Evolutionary conservation across 2,113 vertebrate genomes (phyloP).

Genomic region (Syngnathoides biaculeatus): DNA sequence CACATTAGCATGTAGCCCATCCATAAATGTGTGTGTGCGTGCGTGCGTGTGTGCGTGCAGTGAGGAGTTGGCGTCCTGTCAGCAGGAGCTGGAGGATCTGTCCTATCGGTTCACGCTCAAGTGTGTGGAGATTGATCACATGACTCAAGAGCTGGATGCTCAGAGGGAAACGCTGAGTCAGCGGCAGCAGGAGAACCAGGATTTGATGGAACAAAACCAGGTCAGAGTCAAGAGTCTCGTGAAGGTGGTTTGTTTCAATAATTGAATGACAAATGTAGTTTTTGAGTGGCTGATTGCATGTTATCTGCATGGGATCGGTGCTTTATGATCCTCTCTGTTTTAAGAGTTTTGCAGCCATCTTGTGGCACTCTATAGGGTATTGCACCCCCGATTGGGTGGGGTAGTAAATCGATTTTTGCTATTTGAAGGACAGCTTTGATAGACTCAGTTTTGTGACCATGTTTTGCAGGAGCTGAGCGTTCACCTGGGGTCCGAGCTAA

Average conservation of each 20-base stretch:
- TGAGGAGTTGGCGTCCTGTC: slow-evolving; percentile 68
- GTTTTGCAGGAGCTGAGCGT: slow-evolving; percentile 61
- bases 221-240: too few species aligned
- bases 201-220: slow-evolving; percentile 69
- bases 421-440: too few species aligned
- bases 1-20: background rate
- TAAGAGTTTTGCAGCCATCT: background rate
- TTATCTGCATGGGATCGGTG: too few species aligned
- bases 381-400: too few species aligned
- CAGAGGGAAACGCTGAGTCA: slow-evolving; percentile 67
- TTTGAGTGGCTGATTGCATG: too few species aligned
- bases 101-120: slow-evolving; percentile 71
- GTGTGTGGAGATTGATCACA: slow-evolving; percentile 68
- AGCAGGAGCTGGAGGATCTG: slow-evolving; percentile 66
- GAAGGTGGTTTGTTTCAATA: too few species aligned
- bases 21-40: too few species aligned
- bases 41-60: slow-evolving; percentile 39
- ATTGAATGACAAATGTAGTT: too few species aligned
- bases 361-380: background rate
- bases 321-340: too few species aligned
- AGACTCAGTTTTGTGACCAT: background rate
- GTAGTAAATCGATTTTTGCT: too few species aligned
- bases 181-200: slow-evolving; percentile 70
- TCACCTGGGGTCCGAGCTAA: slow-evolving; percentile 64
- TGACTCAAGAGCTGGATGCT: slow-evolving; percentile 66